phyloP scores from a whole-genome alignment of 2,888 invertebrate genomes.

The Diplazon laetatorius region DNA sequence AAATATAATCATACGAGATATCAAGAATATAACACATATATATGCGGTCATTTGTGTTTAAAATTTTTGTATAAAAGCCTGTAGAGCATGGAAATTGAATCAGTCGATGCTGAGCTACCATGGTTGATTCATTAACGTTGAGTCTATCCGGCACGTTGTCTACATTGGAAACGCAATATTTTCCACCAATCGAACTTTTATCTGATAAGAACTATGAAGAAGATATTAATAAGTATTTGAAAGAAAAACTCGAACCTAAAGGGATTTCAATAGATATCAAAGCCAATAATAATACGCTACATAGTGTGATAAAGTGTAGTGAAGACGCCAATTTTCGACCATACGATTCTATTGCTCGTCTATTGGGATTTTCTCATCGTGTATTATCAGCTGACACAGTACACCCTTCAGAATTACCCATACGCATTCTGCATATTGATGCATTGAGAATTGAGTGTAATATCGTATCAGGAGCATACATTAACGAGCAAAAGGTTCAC shows the following conservation, averaged over 20 bases:
- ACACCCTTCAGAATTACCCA: slow-evolving; percentile 61
- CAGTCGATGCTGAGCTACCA: slow-evolving; percentile 35
- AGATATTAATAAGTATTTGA: slow-evolving; percentile 68
- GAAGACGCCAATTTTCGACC: slow-evolving; percentile 36
- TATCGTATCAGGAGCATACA: slow-evolving; percentile 65
- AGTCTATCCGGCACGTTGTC: slow-evolving; percentile 69
- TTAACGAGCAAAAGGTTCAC: slow-evolving; percentile 61
- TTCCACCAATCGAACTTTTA: slow-evolving; percentile 69
- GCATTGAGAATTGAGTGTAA: slow-evolving; percentile 67
- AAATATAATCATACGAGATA: slow-evolving; percentile 60
- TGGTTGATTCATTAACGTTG: slow-evolving; percentile 68
- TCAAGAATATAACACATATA: slow-evolving; percentile 62
- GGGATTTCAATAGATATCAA: slow-evolving; percentile 3
- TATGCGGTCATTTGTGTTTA: slow-evolving; percentile 41
- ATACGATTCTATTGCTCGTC: slow-evolving; percentile 38
- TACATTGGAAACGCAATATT: slow-evolving; percentile 67
- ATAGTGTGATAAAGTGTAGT: slow-evolving; percentile 47
- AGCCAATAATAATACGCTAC: slow-evolving; percentile 23
- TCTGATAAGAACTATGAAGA: slow-evolving; percentile 66
- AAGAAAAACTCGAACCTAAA: slow-evolving; percentile 3
- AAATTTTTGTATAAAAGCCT: slow-evolving; percentile 36
- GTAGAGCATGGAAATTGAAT: background rate
- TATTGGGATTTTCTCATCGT: slow-evolving; percentile 31
- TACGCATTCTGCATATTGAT: slow-evolving; percentile 64
- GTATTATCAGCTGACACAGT: slow-evolving; percentile 16